phyloP scores from a whole-genome alignment of 2,113 vertebrate genomes.

The Podilymbus podiceps region DNA sequence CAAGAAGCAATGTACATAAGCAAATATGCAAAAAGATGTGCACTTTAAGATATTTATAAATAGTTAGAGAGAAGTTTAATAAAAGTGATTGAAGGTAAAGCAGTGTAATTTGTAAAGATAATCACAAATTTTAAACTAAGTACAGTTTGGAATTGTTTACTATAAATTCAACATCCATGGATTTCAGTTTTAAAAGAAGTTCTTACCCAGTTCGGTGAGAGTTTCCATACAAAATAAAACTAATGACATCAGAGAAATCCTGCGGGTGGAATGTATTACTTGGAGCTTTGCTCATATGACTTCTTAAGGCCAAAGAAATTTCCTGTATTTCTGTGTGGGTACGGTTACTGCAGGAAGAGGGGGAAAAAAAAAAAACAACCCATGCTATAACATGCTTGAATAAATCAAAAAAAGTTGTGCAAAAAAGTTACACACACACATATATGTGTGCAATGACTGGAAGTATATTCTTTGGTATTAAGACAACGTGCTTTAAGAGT shows the following conservation, averaged over 20 bases:
- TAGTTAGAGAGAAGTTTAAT: not conserved
- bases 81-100: not conserved
- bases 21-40: not conserved
- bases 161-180: not conserved
- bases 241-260: conserved; percentile 98
- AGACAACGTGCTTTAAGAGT: not conserved
- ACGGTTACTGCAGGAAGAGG: conserved; percentile 80
- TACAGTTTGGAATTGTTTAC: not conserved
- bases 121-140: not conserved
- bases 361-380: not conserved
- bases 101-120: not conserved
- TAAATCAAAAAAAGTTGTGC: not conserved
- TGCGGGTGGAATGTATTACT: conserved; percentile 97
- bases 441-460: not conserved
- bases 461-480: not conserved
- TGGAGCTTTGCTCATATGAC: conserved; percentile 92
- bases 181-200: not conserved
- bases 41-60: not conserved
- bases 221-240: conserved; percentile 96
- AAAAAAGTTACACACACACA: not conserved
- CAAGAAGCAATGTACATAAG: not conserved
- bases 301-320: conserved; percentile 90
- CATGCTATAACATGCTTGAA: not conserved
- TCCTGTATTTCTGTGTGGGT: conserved; percentile 91
- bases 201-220: conserved; percentile 91